These are phyloP conservation scores for Sander lucioperca DNA, from an alignment of 2,113 vertebrate species.

Conservation along the genomic window DNA sequence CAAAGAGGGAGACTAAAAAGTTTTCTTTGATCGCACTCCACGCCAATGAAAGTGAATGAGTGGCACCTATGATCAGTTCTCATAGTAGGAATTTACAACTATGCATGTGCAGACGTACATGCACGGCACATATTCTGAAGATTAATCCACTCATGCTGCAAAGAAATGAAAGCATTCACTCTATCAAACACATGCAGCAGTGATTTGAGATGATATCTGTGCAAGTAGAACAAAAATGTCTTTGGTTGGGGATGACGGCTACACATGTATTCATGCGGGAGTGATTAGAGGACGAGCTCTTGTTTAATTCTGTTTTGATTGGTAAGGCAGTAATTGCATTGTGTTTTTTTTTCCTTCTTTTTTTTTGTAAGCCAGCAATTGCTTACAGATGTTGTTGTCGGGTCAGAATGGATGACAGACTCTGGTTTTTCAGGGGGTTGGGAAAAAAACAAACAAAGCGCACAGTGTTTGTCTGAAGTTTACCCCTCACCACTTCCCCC, in stretches of 20 bases:
- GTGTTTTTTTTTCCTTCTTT: constrained; percentile 49
- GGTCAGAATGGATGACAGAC: constrained; percentile 76
- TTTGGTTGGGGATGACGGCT: constrained; percentile 61
- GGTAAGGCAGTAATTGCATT: constrained; percentile 79
- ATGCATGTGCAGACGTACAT: constrained; percentile 2
- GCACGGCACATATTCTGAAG: constrained; percentile 10
- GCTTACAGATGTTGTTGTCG: constrained; percentile 84
- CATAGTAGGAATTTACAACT: neutral
- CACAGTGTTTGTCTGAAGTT: constrained; percentile 80
- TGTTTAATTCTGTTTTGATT: constrained; percentile 85
- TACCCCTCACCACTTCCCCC: constrained; percentile 75
- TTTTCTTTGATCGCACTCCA: constrained; percentile 33
- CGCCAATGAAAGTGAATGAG: constrained; percentile 30
- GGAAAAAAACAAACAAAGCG: constrained; percentile 82
- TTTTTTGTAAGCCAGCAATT: constrained; percentile 72
- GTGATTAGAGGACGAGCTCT: constrained; percentile 81
- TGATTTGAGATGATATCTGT: constrained; percentile 66
- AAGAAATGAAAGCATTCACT: constrained; percentile 45
- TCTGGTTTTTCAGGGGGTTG: constrained; percentile 71
- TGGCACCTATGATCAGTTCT: constrained; percentile 35
- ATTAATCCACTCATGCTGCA: constrained; percentile 11
- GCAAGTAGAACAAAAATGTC: constrained; percentile 63
- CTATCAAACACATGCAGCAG: constrained; percentile 44
- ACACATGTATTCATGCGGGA: constrained; percentile 75
- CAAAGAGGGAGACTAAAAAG: constrained; percentile 19